phyloP scores from a whole-genome alignment of 2,797 vertebrate genomes.

The Atherinosoma microstoma region DNA sequence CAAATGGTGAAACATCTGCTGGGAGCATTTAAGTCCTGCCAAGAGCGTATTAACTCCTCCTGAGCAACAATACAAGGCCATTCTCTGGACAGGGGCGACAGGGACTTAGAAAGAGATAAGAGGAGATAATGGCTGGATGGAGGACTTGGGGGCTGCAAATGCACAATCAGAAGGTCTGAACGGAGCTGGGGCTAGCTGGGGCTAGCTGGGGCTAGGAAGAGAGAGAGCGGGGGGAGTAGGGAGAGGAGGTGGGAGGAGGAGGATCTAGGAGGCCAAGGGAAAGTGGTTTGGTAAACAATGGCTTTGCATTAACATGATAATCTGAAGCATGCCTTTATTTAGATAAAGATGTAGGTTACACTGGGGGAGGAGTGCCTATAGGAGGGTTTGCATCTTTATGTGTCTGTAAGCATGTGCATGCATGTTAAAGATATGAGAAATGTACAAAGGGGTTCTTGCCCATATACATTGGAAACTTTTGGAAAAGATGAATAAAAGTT shows the following conservation, averaged over 20 bases:
- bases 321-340: conserved; percentile 74
- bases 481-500: neutral
- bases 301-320: conserved; percentile 72
- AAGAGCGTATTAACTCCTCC: conserved; percentile 80
- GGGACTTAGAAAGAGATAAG: conserved; percentile 80
- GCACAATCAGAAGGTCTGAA: conserved; percentile 69
- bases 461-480: conserved; percentile 1
- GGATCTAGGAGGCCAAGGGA: conserved; percentile 58
- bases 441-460: conserved; percentile 20
- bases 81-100: conserved; percentile 63
- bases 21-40: conserved; percentile 68
- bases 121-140: conserved; percentile 79
- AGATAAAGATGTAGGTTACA: conserved; percentile 75
- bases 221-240: conserved; percentile 26
- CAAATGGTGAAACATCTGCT: conserved; percentile 80
- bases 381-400: conserved; percentile 4
- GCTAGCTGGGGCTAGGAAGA: conserved; percentile 36
- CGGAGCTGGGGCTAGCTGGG: conserved; percentile 45
- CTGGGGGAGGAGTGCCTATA: conserved; percentile 45
- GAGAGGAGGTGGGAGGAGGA: conserved; percentile 46
- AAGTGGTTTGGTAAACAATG: conserved; percentile 79
- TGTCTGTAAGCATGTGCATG: neutral
- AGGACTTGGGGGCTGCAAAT: conserved; percentile 73
- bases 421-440: conserved; percentile 15
- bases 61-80: conserved; percentile 70